phyloP scores from a whole-genome alignment of 2,797 vertebrate species.

The Triplophysa yarkandensis region DNA sequence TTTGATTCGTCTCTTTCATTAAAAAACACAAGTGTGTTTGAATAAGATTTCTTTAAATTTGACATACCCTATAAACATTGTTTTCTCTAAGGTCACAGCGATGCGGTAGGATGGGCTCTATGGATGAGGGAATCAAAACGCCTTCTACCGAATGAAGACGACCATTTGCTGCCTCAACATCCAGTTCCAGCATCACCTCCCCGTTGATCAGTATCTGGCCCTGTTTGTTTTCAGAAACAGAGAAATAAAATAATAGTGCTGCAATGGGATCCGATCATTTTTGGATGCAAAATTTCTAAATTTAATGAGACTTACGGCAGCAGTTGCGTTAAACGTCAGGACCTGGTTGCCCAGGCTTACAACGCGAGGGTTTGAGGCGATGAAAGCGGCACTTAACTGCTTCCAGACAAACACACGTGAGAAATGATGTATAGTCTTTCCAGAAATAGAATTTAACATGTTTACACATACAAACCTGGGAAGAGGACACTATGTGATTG shows the following conservation, averaged over 20 bases:
- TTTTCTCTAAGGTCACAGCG: conserved; percentile 78
- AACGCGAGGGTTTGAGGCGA: conserved; percentile 71
- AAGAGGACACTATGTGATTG: conserved; percentile 81
- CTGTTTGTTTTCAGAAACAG: conserved; percentile 63
- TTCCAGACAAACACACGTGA: conserved; percentile 34
- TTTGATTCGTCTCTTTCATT: neutral
- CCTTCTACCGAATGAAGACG: conserved; percentile 82
- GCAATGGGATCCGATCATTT: neutral
- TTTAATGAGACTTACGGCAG: conserved; percentile 60
- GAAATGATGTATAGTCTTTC: neutral
- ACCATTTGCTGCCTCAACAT: conserved; percentile 85
- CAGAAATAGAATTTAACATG: neutral
- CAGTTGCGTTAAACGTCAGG: conserved; percentile 79
- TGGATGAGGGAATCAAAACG: conserved; percentile 84
- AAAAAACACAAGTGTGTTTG: neutral
- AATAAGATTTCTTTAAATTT: neutral
- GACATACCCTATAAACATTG: conserved; percentile 66
- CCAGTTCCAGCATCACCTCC: conserved; percentile 78
- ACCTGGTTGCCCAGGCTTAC: conserved; percentile 85
- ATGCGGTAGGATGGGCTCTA: conserved; percentile 87
- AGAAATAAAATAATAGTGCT: neutral
- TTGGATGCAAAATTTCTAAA: neutral
- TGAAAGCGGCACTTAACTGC: conserved; percentile 84
- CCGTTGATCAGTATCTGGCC: conserved; percentile 83
- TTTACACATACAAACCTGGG: conserved; percentile 68